Conservation (phyloP, 1,140 invertebrate species). For the Paralvinella palmiformis region DNA sequence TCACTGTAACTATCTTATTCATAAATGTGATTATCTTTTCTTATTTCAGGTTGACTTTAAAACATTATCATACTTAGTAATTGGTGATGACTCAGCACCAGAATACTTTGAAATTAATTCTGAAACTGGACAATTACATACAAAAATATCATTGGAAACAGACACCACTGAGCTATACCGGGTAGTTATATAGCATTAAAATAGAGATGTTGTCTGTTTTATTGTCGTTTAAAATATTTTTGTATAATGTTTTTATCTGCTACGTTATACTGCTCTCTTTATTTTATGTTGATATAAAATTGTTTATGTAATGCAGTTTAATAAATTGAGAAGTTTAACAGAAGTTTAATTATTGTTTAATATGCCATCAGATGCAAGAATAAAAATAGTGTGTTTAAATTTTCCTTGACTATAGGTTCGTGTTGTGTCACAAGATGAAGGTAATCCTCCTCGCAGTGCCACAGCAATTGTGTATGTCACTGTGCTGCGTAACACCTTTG, state of each 20-base stretch:
- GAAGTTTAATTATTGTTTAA: too few species aligned
- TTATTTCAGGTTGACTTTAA: slow-evolving; percentile 23
- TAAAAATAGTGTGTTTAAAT: too few species aligned
- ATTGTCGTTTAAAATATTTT: too few species aligned
- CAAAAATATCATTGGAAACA: slow-evolving; percentile 13
- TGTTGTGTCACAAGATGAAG: slow-evolving; percentile 9
- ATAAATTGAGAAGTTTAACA: too few species aligned
- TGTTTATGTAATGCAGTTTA: too few species aligned
- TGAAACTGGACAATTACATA: slow-evolving; percentile 2
- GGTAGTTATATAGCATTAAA: slow-evolving; percentile 14
- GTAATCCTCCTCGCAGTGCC: slow-evolving; percentile 24
- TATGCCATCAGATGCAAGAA: too few species aligned
- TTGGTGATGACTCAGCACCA: slow-evolving; percentile 31
- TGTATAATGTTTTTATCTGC: too few species aligned
- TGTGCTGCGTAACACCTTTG: slow-evolving; percentile 27
- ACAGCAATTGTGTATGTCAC: slow-evolving; percentile 25
- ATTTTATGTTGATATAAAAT: too few species aligned
- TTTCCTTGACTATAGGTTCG: slow-evolving; percentile 19
- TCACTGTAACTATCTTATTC: neutral
- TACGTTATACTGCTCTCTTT: too few species aligned
- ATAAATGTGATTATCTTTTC: neutral
- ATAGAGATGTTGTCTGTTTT: too few species aligned
- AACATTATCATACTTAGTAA: slow-evolving; percentile 28
- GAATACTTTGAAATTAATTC: slow-evolving; percentile 37
- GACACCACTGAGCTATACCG: slow-evolving; percentile 21